Evolutionary conservation across 2,113 vertebrate species (phyloP).

Genomic region (Lepisosteus osseus): DNA sequence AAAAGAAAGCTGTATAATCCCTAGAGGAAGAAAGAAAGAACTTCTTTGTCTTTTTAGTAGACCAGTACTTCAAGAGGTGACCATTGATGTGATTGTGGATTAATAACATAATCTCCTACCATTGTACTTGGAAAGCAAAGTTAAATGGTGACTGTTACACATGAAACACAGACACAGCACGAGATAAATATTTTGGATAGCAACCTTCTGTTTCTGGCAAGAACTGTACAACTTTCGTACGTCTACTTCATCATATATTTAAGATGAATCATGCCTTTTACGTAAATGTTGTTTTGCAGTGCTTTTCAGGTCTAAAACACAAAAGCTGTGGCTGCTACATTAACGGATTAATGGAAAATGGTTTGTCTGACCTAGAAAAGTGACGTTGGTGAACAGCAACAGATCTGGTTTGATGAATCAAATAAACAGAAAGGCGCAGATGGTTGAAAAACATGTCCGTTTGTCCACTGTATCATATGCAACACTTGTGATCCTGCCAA

Average conservation of each 20-base stretch:
- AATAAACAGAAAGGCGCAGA: conserved; percentile 18
- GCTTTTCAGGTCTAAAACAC: neutral
- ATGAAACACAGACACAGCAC: too few species aligned
- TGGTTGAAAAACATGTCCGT: conserved; percentile 6
- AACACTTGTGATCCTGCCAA: neutral
- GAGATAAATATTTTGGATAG: too few species aligned
- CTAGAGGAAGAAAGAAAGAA: conserved; percentile 20
- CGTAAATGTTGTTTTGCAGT: neutral
- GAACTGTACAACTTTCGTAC: too few species aligned
- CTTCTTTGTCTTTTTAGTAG: conserved; percentile 28
- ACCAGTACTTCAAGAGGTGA: conserved; percentile 10
- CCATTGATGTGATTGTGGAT: conserved; percentile 31
- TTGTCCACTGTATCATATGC: conserved; percentile 12
- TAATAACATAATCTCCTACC: conserved; percentile 15
- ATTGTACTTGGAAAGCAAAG: conserved; percentile 6
- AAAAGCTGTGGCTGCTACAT: neutral
- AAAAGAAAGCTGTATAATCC: conserved; percentile 35
- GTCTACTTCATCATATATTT: neutral
- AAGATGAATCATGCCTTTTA: too few species aligned
- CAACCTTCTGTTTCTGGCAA: too few species aligned
- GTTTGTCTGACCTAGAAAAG: conserved; percentile 26
- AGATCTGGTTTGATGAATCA: conserved; percentile 1
- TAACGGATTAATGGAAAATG: conserved; percentile 20
- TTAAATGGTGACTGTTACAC: conserved; percentile 8
- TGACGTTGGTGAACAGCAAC: conserved; percentile 1